Base-by-base conservation (phyloP, 1,140 invertebrate species). In the Heterodera schachtii region DNA sequence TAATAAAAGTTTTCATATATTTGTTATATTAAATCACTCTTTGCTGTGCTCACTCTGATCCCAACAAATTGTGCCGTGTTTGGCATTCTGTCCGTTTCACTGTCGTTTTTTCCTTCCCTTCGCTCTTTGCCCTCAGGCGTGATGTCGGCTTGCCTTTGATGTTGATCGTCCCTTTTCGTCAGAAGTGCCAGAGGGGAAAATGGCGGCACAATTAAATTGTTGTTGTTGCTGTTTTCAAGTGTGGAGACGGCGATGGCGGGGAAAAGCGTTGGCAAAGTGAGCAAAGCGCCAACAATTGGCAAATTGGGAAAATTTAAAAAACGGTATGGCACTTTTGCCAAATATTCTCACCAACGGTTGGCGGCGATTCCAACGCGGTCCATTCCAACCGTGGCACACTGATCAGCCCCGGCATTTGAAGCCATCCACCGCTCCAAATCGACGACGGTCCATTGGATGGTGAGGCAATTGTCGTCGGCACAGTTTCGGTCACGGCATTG, bases 1-100 rank as follows among this genome's bases (percentile, higher is more conserved):
- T 52, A 52, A 52, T 52, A 52, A 16, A 13, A 43, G 21, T 21
- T 13, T 43, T 44, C 11, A 41, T 41, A 74, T 49, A 11, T 13
- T 31, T 57, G 47, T 13, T 73, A 41, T 11, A 74, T 21, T 6
- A 49, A 75, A 75, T 11, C 31, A 41, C 43, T 8, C 41, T 76
- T 76, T 66, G 31, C 31, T 31, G 47, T 44, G 75, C 75, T 44
- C 66, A 66, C 66, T 21, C 44, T 64, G 47, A 76, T 64, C 19
- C 16, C 57, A 49, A 3, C 41, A 76, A 78, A 69, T 49, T 49
- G 70, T 13, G 52, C n/a, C n/a, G 47, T 31, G 31, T 31, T 31
- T 31, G 31, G 31, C 47, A 41, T 31, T 41, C 21, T 64, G 2
- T 19, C 44, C 11, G 47, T 78, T 13, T 46, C 44, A 44, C 3